These are phyloP conservation scores for Notiomystis cincta DNA, from an alignment of 2,113 vertebrate genomes.

Conservation along the genomic window DNA sequence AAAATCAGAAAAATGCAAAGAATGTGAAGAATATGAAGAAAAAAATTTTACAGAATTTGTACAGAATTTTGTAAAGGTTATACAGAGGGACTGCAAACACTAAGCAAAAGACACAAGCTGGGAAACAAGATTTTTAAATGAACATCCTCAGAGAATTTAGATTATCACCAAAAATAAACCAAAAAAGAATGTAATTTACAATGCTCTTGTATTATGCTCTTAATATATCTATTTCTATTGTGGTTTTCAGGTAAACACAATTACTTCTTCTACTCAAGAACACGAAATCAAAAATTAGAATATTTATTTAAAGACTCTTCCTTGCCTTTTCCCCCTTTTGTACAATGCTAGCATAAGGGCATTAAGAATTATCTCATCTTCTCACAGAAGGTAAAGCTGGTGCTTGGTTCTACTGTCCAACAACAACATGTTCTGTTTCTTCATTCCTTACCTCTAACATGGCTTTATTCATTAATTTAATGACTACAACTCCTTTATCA, in stretches of 20 bases:
- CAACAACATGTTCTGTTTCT: background rate
- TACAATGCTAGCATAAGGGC: background rate
- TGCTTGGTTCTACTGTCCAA: background rate
- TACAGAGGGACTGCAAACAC: conserved; percentile 37
- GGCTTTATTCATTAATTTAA: background rate
- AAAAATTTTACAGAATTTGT: conserved; percentile 70
- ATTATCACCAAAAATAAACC: background rate
- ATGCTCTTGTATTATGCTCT: background rate
- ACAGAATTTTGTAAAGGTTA: conserved; percentile 51
- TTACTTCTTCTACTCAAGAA: background rate
- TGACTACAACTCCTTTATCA: background rate
- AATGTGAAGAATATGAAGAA: conserved; percentile 79
- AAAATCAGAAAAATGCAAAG: conserved; percentile 63
- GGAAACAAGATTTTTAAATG: background rate
- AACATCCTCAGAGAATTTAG: background rate
- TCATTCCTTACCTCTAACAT: background rate
- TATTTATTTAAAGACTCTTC: background rate
- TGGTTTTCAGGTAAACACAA: background rate
- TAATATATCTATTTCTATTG: background rate
- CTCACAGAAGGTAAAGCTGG: background rate
- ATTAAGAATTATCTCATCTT: background rate
- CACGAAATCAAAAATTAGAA: background rate
- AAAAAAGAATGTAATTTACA: background rate
- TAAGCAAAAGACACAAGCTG: background rate
- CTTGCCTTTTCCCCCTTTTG: background rate